Percentiles rank a stretch among this genome's conserved stretches.
These are phyloP conservation scores for Tautogolabrus adspersus DNA, from an alignment of 2,113 vertebrate species.

Conservation along the genomic window DNA sequence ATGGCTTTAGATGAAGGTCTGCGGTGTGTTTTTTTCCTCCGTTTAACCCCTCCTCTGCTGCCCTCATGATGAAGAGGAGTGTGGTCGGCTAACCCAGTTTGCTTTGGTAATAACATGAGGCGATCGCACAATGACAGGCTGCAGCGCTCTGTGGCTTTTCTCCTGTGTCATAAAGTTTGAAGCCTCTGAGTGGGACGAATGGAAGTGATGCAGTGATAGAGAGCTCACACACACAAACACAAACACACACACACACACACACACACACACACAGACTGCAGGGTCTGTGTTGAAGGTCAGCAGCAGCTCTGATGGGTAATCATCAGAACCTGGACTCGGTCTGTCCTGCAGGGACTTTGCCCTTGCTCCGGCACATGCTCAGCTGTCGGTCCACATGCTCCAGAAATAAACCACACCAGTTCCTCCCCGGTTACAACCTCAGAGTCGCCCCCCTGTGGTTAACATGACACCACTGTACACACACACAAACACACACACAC, in stretches of 20 bases:
- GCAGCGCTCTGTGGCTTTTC: slow-evolving; percentile 24
- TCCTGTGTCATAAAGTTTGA: slow-evolving; percentile 36
- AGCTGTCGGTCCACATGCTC: slow-evolving; percentile 70
- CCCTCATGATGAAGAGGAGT: slow-evolving; percentile 38
- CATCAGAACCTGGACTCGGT: slow-evolving; percentile 48
- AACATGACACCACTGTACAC: not conserved
- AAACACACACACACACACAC: slow-evolving; percentile 17
- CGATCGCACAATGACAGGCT: slow-evolving; percentile 56
- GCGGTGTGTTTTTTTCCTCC: slow-evolving; percentile 19
- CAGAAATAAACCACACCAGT: slow-evolving; percentile 65
- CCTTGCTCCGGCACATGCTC: slow-evolving; percentile 75
- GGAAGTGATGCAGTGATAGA: slow-evolving; percentile 23
- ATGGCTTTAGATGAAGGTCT: slow-evolving; percentile 26
- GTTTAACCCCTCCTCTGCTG: slow-evolving; percentile 2
- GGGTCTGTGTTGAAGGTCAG: slow-evolving; percentile 64
- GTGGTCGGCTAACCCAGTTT: slow-evolving; percentile 50
- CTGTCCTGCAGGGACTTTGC: slow-evolving; percentile 33
- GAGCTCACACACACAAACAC: not conserved
- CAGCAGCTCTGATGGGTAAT: slow-evolving; percentile 18
- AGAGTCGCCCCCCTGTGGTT: slow-evolving; percentile 51
- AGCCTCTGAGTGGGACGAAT: slow-evolving; percentile 26
- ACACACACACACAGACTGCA: not conserved
- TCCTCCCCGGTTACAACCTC: slow-evolving; percentile 77
- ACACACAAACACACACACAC: slow-evolving; percentile 1
- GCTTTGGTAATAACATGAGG: slow-evolving; percentile 58